A percentile compares a stretch with the other conserved stretches of the same genome.
phyloP scores from a whole-genome alignment of 2,888 invertebrate genomes.

The Dynastes tityus region DNA sequence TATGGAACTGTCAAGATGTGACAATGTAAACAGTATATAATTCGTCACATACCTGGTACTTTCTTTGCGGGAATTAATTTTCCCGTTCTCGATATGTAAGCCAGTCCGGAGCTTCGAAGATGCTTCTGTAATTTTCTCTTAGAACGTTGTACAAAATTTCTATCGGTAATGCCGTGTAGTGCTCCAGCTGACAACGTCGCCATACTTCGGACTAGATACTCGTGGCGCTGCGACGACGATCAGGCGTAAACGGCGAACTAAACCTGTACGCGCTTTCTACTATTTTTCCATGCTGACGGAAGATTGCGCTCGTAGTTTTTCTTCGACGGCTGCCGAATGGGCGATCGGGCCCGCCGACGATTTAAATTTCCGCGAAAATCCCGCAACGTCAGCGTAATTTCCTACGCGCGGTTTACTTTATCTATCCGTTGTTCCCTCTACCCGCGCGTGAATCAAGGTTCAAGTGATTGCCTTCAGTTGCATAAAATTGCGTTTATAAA shows the following conservation, averaged over 20 bases:
- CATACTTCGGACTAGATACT: conserved; percentile 64
- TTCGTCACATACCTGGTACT: conserved; percentile 69
- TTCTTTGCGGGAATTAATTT: conserved; percentile 72
- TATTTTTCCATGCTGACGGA: conserved; percentile 43
- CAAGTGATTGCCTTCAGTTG: not conserved
- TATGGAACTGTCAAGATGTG: conserved; percentile 61
- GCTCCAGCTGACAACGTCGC: conserved; percentile 68
- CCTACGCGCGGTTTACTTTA: conserved; percentile 17
- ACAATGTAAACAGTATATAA: conserved; percentile 64
- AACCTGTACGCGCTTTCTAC: conserved; percentile 25
- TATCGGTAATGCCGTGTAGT: conserved; percentile 66
- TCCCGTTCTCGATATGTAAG: conserved; percentile 71
- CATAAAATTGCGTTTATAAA: conserved; percentile 1
- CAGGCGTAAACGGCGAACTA: conserved; percentile 55
- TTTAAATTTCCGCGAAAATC: conserved; percentile 41
- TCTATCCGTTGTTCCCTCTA: not conserved
- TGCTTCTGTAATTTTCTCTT: conserved; percentile 71
- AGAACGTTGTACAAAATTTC: conserved; percentile 67
- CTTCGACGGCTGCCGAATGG: conserved; percentile 32
- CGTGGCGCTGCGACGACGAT: conserved; percentile 60
- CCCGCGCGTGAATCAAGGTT: not conserved
- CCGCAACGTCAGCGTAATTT: conserved; percentile 38
- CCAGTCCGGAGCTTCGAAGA: conserved; percentile 70
- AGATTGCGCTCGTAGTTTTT: conserved; percentile 48
- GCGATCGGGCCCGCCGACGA: conserved; percentile 27